Evolutionary conservation across 30 jellyfish, hydroid and myxozoan genomes (phyloP).

Genomic region (Turritopsis rubra): DNA sequence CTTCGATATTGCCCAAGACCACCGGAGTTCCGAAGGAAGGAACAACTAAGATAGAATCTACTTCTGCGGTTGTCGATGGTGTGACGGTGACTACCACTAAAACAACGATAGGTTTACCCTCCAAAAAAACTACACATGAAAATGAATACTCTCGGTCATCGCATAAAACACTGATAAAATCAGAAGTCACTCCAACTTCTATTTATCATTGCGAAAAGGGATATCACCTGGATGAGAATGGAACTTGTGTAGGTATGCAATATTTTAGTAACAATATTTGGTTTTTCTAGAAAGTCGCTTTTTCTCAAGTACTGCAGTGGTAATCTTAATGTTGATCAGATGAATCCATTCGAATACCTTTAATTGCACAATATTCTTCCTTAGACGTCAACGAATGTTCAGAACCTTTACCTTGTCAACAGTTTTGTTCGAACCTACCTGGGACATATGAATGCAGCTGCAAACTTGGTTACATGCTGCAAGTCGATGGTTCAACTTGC

Average conservation of each 20-base stretch:
- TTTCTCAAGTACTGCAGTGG: too few relatives aligned
- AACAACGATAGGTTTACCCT: too few relatives aligned
- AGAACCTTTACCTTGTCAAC: not conserved
- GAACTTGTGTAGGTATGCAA: not conserved
- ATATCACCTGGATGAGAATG: not conserved
- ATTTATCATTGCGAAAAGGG: not conserved
- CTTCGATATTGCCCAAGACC: not conserved
- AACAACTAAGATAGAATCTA: too few relatives aligned
- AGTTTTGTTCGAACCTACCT: not conserved
- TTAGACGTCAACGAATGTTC: constrained; percentile 1
- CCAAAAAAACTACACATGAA: not conserved
- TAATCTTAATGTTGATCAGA: too few relatives aligned
- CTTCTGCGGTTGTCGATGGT: too few relatives aligned
- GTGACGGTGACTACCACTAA: too few relatives aligned
- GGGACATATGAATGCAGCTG: not conserved
- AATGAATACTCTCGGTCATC: too few relatives aligned
- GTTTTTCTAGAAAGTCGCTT: too few relatives aligned
- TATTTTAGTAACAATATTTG: too few relatives aligned
- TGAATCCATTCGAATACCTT: too few relatives aligned
- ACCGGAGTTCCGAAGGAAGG: too few relatives aligned
- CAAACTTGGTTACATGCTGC: not conserved
- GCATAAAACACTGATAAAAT: not conserved
- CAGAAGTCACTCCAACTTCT: not conserved
- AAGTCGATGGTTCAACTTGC: not conserved
- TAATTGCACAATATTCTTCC: not conserved